Evolutionary conservation across 2,797 vertebrate genomes (phyloP), one percentile per base, ranked within the genome.

Genomic region (Staurois parvus): DNA sequence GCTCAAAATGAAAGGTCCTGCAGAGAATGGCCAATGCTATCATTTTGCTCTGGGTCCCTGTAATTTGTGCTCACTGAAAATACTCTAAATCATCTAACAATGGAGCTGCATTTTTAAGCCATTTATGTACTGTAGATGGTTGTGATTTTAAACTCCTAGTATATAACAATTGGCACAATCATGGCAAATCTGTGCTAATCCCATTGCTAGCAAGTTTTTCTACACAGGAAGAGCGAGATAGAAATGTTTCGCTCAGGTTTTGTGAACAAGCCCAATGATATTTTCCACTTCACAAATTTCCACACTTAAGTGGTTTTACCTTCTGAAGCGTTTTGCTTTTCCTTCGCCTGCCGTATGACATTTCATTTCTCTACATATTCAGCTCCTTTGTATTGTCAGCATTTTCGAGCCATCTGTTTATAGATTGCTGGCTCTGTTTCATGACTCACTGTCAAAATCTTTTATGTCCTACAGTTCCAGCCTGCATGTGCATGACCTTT

Each of bases 371-470:
- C 52, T 79, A 78, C 26, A 68, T 72, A 68, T 79, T 85, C 70
- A 69, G 21, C 40, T 79, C 73, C 70, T n/a, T 79, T 74, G 70
- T 73, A 67, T 80, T 69, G 84, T 85, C 84, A 85, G 77, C 84
- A 80, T 79, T 81, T 86, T 75, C 34, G 4, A 45, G 73, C 72
- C 84, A 86, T 86, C 84, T 86, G 84, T 82, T 81, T 86, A 48
- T 28, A 77, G 79, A 70, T 62, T 64, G 66, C 72, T 77, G 79
- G 72, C 72, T 69, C 32, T 10, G 52, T 72, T 76, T 85, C 72
- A 85, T 85, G 62, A 85, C 59, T 86, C 79, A 72, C 74, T 82
- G 85, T 86, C 85, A 86, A 86, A 76, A 69, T 86, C 84, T 86
- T 73, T 72, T 72, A 64, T 68, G 56, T 77, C 79, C 73, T 72